Conservation (phyloP, 2,113 vertebrate species). For the Dinomys branickii region DNA sequence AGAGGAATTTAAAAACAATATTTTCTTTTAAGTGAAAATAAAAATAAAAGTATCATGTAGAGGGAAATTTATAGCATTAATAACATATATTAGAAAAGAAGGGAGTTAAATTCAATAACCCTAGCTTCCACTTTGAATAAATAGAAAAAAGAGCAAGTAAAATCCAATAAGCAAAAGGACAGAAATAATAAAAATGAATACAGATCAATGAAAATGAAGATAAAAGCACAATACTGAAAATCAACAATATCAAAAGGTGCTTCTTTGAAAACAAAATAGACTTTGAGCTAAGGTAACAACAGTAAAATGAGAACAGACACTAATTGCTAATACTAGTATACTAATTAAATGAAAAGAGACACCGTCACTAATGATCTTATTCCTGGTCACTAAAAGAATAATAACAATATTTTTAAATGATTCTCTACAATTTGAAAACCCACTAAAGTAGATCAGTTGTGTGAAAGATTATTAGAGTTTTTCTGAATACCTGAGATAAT, state of each 20-base stretch:
- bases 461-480: background rate
- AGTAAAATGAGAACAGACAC: background rate
- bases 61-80: background rate
- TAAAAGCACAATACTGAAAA: background rate
- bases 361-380: background rate
- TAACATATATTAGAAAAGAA: background rate
- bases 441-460: background rate
- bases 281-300: background rate
- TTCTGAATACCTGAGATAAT: background rate
- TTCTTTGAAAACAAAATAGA: conserved; percentile 19
- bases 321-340: background rate
- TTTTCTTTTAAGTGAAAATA: background rate
- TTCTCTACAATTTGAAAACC: background rate
- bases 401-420: background rate
- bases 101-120: background rate
- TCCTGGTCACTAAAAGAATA: background rate
- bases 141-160: background rate
- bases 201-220: background rate
- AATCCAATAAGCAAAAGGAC: background rate
- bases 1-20: background rate
- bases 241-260: background rate
- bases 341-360: background rate
- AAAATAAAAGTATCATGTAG: background rate
- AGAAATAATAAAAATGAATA: background rate
- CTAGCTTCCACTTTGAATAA: background rate